These are phyloP conservation scores for Hylaea fasciaria DNA, from an alignment of 2,888 invertebrate species.

Conservation along the genomic window DNA sequence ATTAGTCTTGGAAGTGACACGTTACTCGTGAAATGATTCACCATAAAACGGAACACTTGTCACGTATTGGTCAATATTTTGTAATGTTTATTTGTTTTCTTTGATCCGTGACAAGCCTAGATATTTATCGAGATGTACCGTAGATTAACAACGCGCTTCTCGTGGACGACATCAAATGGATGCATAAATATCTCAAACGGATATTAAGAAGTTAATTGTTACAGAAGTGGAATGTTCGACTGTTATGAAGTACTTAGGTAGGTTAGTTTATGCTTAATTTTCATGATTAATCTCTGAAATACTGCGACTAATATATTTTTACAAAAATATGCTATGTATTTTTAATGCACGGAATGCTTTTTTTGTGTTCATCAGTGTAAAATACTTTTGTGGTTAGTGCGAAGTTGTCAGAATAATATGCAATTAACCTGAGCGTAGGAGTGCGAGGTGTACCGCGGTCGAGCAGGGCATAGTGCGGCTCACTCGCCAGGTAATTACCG, in stretches of 20 bases:
- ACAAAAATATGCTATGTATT: background rate
- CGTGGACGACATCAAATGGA: conserved; percentile 70
- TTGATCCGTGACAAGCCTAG: conserved; percentile 71
- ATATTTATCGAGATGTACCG: conserved; percentile 67
- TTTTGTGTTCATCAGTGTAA: conserved; percentile 58
- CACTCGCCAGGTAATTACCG: conserved; percentile 72
- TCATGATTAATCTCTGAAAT: conserved; percentile 36
- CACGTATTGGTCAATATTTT: conserved; percentile 71
- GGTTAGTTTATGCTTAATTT: conserved; percentile 22
- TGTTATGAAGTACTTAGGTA: conserved; percentile 47
- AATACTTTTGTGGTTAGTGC: conserved; percentile 53
- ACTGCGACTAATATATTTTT: conserved; percentile 1
- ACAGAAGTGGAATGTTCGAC: conserved; percentile 49
- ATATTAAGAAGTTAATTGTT: conserved; percentile 64
- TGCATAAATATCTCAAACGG: conserved; percentile 61
- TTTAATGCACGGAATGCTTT: conserved; percentile 4
- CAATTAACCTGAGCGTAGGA: conserved; percentile 66
- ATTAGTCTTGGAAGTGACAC: conserved; percentile 65
- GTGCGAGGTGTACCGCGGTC: conserved; percentile 50
- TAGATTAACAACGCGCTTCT: conserved; percentile 69
- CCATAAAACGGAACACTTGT: conserved; percentile 70
- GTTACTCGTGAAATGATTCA: conserved; percentile 68
- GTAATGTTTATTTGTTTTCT: conserved; percentile 72
- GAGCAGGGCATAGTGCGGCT: conserved; percentile 39
- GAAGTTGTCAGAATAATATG: conserved; percentile 69